These are phyloP conservation scores for Lepidostoma basale DNA, from an alignment of 1,140 invertebrate species.

Conservation along the genomic window DNA sequence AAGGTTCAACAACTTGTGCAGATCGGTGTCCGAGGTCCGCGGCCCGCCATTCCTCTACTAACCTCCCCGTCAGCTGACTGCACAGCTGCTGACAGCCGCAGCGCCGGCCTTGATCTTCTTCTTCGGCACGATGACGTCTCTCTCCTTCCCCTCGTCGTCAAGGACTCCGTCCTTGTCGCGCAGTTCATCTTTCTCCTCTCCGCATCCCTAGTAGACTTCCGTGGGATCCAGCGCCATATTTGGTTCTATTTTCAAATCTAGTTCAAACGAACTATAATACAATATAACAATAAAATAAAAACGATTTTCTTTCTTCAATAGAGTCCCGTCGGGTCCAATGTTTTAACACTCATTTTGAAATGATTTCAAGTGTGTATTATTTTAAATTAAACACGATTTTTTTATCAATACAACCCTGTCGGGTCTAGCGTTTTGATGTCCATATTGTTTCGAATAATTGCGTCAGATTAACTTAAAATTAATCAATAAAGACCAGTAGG, in stretches of 20 bases:
- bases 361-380: too few species aligned
- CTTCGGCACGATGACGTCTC: conserved; percentile 34
- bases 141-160: conserved; percentile 25
- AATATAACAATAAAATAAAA: too few species aligned
- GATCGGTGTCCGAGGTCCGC: background rate
- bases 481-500: conserved; percentile 23
- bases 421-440: background rate
- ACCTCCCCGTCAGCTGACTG: background rate
- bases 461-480: conserved; percentile 6
- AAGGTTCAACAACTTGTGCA: background rate
- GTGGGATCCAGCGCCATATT: conserved; percentile 27
- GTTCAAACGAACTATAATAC: too few species aligned
- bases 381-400: background rate
- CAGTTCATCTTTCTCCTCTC: conserved; percentile 9
- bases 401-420: background rate
- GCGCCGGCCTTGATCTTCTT: background rate
- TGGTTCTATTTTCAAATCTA: conserved; percentile 4
- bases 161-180: conserved; percentile 3
- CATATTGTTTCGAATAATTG: conserved; percentile 6
- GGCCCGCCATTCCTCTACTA: background rate
- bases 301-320: too few species aligned
- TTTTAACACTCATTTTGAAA: conserved; percentile 13
- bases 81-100: background rate
- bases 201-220: conserved; percentile 22
- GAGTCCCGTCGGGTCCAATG: conserved; percentile 29